These are phyloP conservation scores for Thera britannica DNA, from an alignment of 2,888 invertebrate genomes.

Conservation along the genomic window DNA sequence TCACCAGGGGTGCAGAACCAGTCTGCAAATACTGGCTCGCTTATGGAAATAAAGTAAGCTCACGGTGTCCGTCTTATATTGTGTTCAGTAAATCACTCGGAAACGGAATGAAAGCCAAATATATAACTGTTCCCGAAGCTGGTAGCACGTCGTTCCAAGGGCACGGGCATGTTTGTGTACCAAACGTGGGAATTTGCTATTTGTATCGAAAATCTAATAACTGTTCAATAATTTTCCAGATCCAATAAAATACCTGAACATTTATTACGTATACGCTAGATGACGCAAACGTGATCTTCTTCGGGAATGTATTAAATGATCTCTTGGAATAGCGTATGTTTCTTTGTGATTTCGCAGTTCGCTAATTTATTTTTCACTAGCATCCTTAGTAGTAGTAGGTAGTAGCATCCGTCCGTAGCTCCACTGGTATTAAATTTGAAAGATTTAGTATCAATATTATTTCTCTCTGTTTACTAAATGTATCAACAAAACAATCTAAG, in stretches of 20 bases:
- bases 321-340: not conserved
- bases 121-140: not conserved
- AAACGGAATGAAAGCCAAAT: not conserved
- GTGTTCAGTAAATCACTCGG: too few relatives aligned
- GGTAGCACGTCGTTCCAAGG: not conserved
- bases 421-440: too few relatives aligned
- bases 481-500: too few relatives aligned
- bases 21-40: conserved; percentile 11
- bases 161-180: not conserved
- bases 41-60: conserved; percentile 13
- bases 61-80: too few relatives aligned
- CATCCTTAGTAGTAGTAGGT: too few relatives aligned
- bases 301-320: conserved; percentile 1
- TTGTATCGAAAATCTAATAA: conserved; percentile 13
- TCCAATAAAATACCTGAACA: conserved; percentile 13
- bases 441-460: too few relatives aligned
- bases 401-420: too few relatives aligned
- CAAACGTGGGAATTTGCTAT: conserved; percentile 11
- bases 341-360: not conserved
- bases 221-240: conserved; percentile 20
- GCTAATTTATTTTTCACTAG: not conserved
- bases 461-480: too few relatives aligned
- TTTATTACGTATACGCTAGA: not conserved
- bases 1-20: not conserved
- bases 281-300: conserved; percentile 9